phyloP scores from a whole-genome alignment of 2,797 vertebrate genomes.

The Balearica regulorum region DNA sequence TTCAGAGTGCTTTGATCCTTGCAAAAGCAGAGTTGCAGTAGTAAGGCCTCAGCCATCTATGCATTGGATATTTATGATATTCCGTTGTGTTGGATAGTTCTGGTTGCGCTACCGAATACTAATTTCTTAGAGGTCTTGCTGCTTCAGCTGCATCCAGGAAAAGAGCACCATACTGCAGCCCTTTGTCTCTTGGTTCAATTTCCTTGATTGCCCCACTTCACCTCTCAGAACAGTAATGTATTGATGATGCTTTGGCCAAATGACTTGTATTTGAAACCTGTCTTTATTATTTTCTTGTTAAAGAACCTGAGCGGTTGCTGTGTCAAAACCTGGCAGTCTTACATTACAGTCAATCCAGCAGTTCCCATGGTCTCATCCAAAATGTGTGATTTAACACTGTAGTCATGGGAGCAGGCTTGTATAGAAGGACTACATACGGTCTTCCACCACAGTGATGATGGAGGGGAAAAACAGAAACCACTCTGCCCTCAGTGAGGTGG shows the following conservation, averaged over 20 bases:
- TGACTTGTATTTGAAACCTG: neutral
- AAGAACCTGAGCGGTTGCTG: neutral
- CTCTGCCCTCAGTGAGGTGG: neutral
- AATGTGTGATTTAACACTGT: neutral
- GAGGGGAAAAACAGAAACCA: neutral
- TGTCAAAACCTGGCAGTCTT: neutral
- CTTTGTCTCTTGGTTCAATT: neutral
- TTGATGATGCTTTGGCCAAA: neutral
- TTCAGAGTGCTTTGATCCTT: slow-evolving; percentile 19
- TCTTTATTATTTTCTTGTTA: neutral
- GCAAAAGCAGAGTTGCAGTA: neutral
- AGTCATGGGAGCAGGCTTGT: neutral
- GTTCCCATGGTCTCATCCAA: neutral
- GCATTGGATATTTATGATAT: neutral
- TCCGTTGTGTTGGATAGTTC: neutral
- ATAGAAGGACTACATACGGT: neutral
- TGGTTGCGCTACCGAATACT: neutral
- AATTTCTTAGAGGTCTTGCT: neutral
- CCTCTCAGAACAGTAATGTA: neutral
- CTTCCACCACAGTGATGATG: neutral
- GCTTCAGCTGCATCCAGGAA: neutral
- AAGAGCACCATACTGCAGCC: neutral
- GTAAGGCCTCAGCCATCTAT: neutral
- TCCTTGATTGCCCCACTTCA: neutral
- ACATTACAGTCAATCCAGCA: neutral